Base-by-base conservation (phyloP, 2,113 vertebrate genomes). In the Gasterosteus aculeatus region DNA sequence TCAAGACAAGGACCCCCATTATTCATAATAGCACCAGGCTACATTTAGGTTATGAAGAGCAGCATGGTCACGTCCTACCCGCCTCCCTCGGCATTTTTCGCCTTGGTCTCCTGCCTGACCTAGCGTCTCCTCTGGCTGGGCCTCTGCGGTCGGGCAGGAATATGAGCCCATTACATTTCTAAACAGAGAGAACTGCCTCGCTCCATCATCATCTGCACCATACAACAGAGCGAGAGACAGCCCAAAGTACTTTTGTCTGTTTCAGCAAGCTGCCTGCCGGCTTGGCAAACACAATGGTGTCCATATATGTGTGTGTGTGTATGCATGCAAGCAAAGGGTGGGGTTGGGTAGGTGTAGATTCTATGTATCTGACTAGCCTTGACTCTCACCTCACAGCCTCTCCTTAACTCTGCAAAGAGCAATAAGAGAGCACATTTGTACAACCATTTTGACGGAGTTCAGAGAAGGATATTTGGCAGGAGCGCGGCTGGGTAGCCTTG, bases 191-290 rank as follows among this genome's bases (percentile, higher is more conserved):
- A 91, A 85, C 85, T 85, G 81, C 75, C 64, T 79, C 84, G 33
- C 83, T 93, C 84, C 79, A 90, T 92, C 92, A 91, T 93, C 88
- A 92, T 92, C 85, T 87, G 77, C 44, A 60, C 72, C 61, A 69
- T 31, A 70, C 85, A 79, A 51, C 74, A 29, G 68, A 61, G 81
- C 62, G 63, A 62, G 77, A 85, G 80, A 78, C 81, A 83, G 79
- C 75, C 49, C 87, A 84, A 85, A 91, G 84, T 78, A 72, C 68
- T 65, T 54, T 70, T 84, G 83, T 90, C 76, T 80, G 62, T 81
- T 87, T 83, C 79, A 59, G 85, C 58, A 67, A 68, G 47, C 84
- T 78, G 84, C 83, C 72, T 16, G 42, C 71, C 44, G 39, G 61
- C 56, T 15, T 3, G 47, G 49, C 79, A 63, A 60, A 78, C 77